Evolutionary conservation across 2,113 vertebrate genomes (phyloP).

Genomic region (Gracilinanus agilis): DNA sequence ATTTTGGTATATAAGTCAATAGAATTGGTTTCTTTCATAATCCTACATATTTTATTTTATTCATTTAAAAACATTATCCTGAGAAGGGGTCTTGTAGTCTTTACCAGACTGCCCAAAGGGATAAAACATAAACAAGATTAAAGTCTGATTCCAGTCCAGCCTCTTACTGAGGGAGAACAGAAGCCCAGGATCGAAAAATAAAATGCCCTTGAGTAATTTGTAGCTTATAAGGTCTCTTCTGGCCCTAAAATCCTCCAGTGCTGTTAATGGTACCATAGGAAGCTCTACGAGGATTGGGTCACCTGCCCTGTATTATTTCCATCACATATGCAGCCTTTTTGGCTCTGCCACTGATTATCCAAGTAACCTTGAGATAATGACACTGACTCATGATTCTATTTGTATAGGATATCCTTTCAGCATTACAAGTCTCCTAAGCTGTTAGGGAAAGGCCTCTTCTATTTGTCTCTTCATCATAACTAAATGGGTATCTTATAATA

Average conservation of each 20-base stretch:
- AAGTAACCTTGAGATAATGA: not conserved
- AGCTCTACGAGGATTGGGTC: not conserved
- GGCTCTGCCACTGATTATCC: too few species aligned
- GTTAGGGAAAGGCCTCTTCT: not conserved
- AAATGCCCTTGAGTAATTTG: not conserved
- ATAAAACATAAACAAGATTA: not conserved
- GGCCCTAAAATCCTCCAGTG: not conserved
- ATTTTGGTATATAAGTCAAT: not conserved
- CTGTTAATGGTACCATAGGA: not conserved
- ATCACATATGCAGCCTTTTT: too few species aligned
- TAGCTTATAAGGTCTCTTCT: not conserved
- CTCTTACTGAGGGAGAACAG: not conserved
- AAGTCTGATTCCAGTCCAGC: not conserved
- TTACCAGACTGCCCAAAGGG: not conserved
- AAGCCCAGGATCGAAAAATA: not conserved
- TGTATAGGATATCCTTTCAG: not conserved
- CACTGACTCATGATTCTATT: not conserved
- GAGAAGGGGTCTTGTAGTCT: not conserved
- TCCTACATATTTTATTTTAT: not conserved
- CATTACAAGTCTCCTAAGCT: not conserved
- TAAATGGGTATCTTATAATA: not conserved
- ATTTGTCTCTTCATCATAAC: not conserved
- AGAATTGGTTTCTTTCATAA: too few species aligned
- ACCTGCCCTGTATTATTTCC: not conserved
- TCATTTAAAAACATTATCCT: not conserved